phyloP scores from a whole-genome alignment of 2,797 vertebrate species.

The Lepus townsendii region DNA sequence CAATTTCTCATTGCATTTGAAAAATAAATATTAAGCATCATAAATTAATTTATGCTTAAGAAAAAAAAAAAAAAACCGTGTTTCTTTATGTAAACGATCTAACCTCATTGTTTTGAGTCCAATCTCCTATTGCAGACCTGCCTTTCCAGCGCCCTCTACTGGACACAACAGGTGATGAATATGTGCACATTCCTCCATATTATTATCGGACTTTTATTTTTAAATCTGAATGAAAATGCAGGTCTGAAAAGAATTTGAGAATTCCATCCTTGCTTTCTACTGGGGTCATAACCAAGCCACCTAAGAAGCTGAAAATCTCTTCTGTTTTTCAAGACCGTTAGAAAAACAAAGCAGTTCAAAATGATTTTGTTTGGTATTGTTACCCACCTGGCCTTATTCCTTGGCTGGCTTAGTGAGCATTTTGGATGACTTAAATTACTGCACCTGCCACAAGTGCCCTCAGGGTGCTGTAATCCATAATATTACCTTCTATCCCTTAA shows the following conservation, averaged over 20 bases:
- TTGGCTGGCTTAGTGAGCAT: neutral
- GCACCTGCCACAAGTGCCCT: constrained; percentile 16
- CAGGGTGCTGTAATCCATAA: neutral
- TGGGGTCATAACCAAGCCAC: constrained; percentile 13
- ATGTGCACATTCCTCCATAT: neutral
- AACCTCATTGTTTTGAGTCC: neutral
- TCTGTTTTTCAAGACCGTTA: constrained; percentile 43
- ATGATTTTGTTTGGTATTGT: constrained; percentile 31
- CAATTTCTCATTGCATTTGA: constrained; percentile 60
- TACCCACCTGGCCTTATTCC: neutral
- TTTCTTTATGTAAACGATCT: constrained; percentile 11
- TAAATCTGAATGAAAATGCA: neutral
- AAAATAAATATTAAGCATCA: constrained; percentile 52
- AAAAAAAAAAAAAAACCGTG: neutral
- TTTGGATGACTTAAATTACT: constrained; percentile 44
- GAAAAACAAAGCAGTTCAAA: constrained; percentile 58
- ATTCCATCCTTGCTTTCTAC: constrained; percentile 8
- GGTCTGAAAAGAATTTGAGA: constrained; percentile 24
- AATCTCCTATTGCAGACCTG: neutral
- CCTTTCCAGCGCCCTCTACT: constrained; percentile 71
- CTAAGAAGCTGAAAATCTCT: constrained; percentile 55
- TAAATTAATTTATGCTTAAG: constrained; percentile 25
- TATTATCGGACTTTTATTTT: neutral
- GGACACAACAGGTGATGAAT: neutral
- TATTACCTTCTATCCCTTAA: constrained; percentile 13